Conservation (phyloP, 2,797 vertebrate species). For the Gymnothorax javanicus region DNA sequence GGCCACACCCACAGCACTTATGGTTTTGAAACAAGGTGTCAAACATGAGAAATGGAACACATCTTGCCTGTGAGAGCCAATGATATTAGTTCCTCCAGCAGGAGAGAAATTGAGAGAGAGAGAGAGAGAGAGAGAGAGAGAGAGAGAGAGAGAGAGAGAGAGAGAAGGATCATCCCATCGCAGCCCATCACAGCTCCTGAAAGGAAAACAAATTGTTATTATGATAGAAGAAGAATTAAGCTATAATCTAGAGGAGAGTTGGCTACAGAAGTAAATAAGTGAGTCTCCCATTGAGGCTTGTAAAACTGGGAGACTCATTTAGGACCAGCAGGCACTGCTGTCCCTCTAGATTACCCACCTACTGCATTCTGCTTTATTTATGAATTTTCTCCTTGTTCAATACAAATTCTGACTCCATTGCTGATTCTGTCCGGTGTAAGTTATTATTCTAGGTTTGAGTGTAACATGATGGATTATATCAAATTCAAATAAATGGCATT, state of each 20-base stretch:
- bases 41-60: constrained; percentile 62
- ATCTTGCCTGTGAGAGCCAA: constrained; percentile 54
- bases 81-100: constrained; percentile 50
- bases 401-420: constrained; percentile 23
- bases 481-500: neutral
- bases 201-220: constrained; percentile 73
- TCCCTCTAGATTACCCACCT: constrained; percentile 63
- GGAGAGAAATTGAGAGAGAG: neutral
- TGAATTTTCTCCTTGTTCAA: constrained; percentile 33
- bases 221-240: constrained; percentile 73
- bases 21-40: constrained; percentile 49
- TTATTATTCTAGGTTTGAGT: neutral
- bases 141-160: constrained; percentile 22
- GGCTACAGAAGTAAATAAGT: constrained; percentile 57
- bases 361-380: constrained; percentile 58
- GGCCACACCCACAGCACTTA: constrained; percentile 22
- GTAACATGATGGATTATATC: constrained; percentile 19
- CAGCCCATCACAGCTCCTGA: constrained; percentile 34
- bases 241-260: constrained; percentile 64
- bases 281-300: constrained; percentile 46
- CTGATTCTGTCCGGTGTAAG: constrained; percentile 2
- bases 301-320: constrained; percentile 57
- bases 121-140: constrained; percentile 23
- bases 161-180: constrained; percentile 2
- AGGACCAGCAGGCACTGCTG: constrained; percentile 64